These are phyloP conservation scores for Carabus problematicus DNA, from an alignment of 2,888 invertebrate genomes.

Conservation along the genomic window DNA sequence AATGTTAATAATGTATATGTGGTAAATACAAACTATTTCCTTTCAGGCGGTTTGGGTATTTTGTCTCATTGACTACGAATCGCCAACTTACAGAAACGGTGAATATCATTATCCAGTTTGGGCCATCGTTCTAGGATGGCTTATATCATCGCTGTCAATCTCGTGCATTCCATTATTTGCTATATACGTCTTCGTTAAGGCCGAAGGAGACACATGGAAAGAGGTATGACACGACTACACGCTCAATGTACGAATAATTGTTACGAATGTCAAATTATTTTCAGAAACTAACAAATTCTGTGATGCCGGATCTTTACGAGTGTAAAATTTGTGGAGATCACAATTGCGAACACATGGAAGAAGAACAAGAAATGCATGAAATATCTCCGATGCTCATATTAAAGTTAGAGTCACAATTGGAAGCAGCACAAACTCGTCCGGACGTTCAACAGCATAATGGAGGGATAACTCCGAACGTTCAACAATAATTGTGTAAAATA, in stretches of 20 bases:
- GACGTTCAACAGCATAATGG: slow-evolving; percentile 29
- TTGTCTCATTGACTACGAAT: slow-evolving; percentile 85
- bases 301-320: slow-evolving; percentile 78
- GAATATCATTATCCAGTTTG: slow-evolving; percentile 80
- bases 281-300: slow-evolving; percentile 78
- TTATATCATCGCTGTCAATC: slow-evolving; percentile 81
- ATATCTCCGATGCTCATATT: slow-evolving; percentile 38
- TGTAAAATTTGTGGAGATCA: slow-evolving; percentile 77
- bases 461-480: slow-evolving; percentile 29
- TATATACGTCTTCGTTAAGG: slow-evolving; percentile 71
- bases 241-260: neutral
- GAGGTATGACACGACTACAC: slow-evolving; percentile 65
- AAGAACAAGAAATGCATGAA: slow-evolving; percentile 51
- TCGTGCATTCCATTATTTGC: slow-evolving; percentile 87
- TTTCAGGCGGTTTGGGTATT: slow-evolving; percentile 84
- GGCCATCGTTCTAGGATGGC: slow-evolving; percentile 88
- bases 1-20: neutral
- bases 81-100: slow-evolving; percentile 84
- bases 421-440: slow-evolving; percentile 16
- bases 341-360: slow-evolving; percentile 73
- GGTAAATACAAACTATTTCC: neutral
- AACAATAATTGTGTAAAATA: slow-evolving; percentile 13
- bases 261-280: slow-evolving; percentile 51
- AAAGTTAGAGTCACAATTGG: slow-evolving; percentile 26
- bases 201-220: slow-evolving; percentile 73